A percentile compares a stretch with the other conserved stretches of the same genome.
Evolutionary conservation across 1,140 invertebrate species (phyloP).

Genomic region (Calliopsis andreniformis): DNA sequence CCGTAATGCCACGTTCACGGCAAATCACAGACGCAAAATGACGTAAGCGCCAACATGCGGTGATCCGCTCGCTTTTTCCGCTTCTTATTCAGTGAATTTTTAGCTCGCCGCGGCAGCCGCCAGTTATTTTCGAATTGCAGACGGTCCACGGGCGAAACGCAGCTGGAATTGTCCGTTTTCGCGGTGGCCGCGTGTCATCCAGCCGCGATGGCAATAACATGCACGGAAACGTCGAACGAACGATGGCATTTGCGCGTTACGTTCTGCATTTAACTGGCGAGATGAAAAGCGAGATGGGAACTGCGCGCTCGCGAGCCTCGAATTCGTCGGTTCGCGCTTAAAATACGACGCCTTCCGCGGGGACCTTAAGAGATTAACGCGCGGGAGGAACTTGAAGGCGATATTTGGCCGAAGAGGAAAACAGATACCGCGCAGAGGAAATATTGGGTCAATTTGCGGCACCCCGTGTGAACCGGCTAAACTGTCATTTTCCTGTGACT

Average conservation of each 20-base stretch:
- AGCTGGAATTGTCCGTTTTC: not conserved
- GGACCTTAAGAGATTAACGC: too few relatives aligned
- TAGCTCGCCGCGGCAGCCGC: constrained; percentile 11
- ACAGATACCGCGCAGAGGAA: not conserved
- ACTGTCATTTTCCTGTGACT: constrained; percentile 10
- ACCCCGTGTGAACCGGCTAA: constrained; percentile 1
- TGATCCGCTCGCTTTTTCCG: not conserved
- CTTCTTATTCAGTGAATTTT: constrained; percentile 34
- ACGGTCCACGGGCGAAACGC: not conserved
- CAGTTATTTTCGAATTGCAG: constrained; percentile 34
- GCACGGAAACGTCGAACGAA: not conserved
- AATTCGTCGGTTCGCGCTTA: not conserved
- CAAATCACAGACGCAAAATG: not conserved
- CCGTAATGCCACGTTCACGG: not conserved
- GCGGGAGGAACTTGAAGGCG: not conserved
- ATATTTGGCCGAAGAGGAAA: not conserved
- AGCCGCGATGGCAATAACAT: too few relatives aligned
- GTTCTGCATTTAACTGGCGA: not conserved
- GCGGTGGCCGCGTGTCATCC: too few relatives aligned
- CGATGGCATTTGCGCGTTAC: not conserved
- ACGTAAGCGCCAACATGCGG: not conserved
- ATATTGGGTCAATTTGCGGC: constrained; percentile 43
- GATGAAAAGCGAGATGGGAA: not conserved
- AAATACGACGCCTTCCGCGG: too few relatives aligned
- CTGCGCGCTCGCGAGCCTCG: not conserved